These are phyloP conservation scores for Bombylius discolor DNA, from an alignment of 2,888 invertebrate species.

Conservation along the genomic window DNA sequence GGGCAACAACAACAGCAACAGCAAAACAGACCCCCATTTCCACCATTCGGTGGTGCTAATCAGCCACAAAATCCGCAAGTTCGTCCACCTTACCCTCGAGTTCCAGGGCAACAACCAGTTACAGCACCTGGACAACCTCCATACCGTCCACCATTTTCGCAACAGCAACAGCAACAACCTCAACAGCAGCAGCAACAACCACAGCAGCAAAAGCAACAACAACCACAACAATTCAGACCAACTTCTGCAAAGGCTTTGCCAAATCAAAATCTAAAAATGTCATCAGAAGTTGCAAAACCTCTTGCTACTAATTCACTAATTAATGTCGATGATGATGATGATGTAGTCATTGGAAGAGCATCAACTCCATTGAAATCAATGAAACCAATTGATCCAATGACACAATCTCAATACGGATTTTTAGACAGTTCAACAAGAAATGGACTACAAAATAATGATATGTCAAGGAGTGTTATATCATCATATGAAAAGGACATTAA, in stretches of 20 bases:
- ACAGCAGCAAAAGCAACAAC: slow-evolving; percentile 17
- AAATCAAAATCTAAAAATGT: slow-evolving; percentile 4
- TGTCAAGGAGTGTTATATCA: no score
- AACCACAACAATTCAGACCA: slow-evolving; percentile 7
- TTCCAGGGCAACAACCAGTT: slow-evolving; percentile 23
- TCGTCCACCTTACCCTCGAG: slow-evolving; percentile 16
- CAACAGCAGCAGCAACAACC: slow-evolving; percentile 16
- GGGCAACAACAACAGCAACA: not conserved
- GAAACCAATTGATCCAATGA: slow-evolving; percentile 14
- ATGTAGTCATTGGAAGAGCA: slow-evolving; percentile 30
- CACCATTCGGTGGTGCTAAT: slow-evolving; percentile 14
- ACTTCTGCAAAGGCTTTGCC: slow-evolving; percentile 10
- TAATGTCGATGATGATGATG: slow-evolving; percentile 32
- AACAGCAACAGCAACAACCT: slow-evolving; percentile 22
- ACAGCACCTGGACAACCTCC: slow-evolving; percentile 18
- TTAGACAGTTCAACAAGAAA: slow-evolving; percentile 2
- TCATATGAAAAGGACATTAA: not conserved
- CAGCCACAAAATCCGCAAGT: slow-evolving; percentile 24
- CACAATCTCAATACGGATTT: slow-evolving; percentile 10
- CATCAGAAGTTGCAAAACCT: slow-evolving; percentile 1
- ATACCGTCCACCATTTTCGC: slow-evolving; percentile 18
- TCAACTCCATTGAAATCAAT: slow-evolving; percentile 24
- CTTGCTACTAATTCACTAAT: not conserved
- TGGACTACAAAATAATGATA: not conserved
- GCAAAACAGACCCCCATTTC: slow-evolving; percentile 21